Evolutionary conservation across 35 echinoderm and acorn worm genomes (phyloP).

Genomic region (Hemicentrotus pulcherrimus): DNA sequence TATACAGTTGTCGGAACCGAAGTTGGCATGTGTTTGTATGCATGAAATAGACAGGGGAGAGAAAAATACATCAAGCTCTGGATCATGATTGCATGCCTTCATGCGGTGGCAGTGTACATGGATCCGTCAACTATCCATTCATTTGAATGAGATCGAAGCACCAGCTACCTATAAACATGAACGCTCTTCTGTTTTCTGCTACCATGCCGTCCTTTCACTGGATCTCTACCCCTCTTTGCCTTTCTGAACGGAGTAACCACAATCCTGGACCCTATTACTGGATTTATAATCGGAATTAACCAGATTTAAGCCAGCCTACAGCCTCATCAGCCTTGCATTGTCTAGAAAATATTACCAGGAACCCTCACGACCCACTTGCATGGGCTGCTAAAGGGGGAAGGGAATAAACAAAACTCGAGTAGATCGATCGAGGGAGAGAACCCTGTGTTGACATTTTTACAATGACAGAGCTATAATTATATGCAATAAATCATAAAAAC

Average conservation of each 20-base stretch:
- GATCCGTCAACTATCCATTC: not conserved
- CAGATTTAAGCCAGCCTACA: not conserved
- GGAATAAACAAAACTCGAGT: not conserved
- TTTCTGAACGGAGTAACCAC: slow-evolving; percentile 7
- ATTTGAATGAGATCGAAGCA: not conserved
- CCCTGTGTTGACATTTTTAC: not conserved
- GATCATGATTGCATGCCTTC: not conserved
- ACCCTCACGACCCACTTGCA: not conserved
- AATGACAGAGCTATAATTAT: not conserved
- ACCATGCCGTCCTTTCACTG: not conserved
- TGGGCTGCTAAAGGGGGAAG: not conserved
- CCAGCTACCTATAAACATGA: not conserved
- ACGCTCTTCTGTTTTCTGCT: not conserved
- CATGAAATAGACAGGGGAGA: not conserved
- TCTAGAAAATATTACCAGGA: not conserved
- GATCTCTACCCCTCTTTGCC: not conserved
- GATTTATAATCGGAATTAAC: slow-evolving; percentile 47
- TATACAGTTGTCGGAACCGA: not conserved
- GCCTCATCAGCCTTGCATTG: not conserved
- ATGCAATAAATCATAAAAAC: not conserved
- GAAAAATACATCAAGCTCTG: not conserved
- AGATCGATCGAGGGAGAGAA: not conserved
- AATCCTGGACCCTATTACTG: not conserved
- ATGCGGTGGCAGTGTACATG: not conserved
- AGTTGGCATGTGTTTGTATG: not conserved